A percentile compares a stretch with the other conserved stretches of the same genome.
Evolutionary conservation across 2,888 invertebrate species (phyloP).

Genomic region (Crepidodera aurea): DNA sequence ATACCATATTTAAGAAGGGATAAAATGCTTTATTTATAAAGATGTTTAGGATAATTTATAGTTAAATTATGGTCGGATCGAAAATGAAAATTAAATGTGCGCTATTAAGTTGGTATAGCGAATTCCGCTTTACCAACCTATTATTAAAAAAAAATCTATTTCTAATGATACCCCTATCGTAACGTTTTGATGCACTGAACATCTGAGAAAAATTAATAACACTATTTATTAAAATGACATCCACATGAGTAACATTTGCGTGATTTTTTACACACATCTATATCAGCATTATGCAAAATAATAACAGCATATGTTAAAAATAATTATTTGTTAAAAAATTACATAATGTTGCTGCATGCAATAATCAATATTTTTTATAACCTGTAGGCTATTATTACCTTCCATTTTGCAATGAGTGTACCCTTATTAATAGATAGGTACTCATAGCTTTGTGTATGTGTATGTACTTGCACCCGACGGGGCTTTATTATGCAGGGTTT

Average conservation of each 20-base stretch:
- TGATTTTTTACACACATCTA: conserved; percentile 19
- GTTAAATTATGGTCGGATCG: no score
- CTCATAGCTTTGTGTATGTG: no score
- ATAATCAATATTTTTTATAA: conserved; percentile 16
- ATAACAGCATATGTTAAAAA: conserved; percentile 21
- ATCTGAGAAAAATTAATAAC: background rate
- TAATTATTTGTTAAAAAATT: conserved; percentile 26
- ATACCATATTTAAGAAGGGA: no score
- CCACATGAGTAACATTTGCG: conserved; percentile 5
- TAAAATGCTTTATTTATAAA: no score
- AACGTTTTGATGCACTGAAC: background rate
- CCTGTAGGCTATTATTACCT: conserved; percentile 3
- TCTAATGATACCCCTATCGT: background rate
- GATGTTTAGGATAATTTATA: no score
- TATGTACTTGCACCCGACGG: no score
- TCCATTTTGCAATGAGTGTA: conserved; percentile 5
- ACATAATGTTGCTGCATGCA: conserved; percentile 16
- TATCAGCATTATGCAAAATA: conserved; percentile 18
- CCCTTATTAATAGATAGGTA: no score
- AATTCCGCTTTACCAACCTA: background rate
- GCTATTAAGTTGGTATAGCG: no score
- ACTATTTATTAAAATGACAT: background rate
- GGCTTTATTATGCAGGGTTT: no score
- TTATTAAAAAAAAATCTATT: background rate
- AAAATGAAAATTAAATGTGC: no score